Conservation (phyloP, 1,140 invertebrate species). For the Planococcus citri region DNA sequence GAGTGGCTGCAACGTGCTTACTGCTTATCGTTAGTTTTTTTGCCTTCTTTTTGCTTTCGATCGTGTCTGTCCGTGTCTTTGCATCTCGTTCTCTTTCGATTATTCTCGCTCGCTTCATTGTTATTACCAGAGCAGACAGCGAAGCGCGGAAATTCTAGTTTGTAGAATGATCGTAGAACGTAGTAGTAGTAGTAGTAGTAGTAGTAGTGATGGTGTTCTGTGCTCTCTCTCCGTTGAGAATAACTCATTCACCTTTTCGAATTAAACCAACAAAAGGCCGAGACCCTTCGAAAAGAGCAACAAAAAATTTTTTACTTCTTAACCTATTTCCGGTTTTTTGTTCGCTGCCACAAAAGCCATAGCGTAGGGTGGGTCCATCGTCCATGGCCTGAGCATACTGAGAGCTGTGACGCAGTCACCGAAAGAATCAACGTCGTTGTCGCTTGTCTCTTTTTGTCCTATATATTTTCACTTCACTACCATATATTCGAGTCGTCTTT, state of each 20-base stretch:
- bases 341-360: neutral
- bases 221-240: neutral
- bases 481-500: too few species aligned
- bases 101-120: neutral
- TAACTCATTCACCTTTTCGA: constrained; percentile 6
- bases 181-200: too few species aligned
- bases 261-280: constrained; percentile 1
- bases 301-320: neutral
- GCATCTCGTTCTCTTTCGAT: neutral
- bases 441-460: too few species aligned
- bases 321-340: constrained; percentile 3
- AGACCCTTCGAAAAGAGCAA: neutral
- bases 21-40: too few species aligned
- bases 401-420: too few species aligned
- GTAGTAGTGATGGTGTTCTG: neutral
- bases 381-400: too few species aligned
- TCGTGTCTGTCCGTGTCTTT: neutral
- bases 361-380: too few species aligned
- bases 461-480: too few species aligned
- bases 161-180: neutral
- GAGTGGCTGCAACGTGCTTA: too few species aligned
- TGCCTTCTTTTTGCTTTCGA: too few species aligned
- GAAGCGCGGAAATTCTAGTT: neutral
- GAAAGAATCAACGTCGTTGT: too few species aligned
- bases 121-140: neutral